Percentiles rank a stretch among this genome's conserved stretches.
Evolutionary conservation across 2,888 invertebrate species (phyloP).

Genomic region (Hydroisotoma schaefferi): DNA sequence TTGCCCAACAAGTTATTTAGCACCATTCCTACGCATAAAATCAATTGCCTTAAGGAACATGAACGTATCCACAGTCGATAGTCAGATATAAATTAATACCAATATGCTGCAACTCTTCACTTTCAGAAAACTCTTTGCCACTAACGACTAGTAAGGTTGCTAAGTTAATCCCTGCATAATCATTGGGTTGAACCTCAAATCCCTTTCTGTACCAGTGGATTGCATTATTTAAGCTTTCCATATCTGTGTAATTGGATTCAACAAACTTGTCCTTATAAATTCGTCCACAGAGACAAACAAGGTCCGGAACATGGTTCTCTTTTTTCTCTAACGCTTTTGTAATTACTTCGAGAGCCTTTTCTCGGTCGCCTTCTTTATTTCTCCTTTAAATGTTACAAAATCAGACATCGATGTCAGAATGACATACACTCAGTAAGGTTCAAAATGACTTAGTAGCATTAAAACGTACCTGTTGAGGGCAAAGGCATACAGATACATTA

Average conservation of each 20-base stretch:
- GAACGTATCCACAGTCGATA: no score
- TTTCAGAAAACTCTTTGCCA: constrained; percentile 90
- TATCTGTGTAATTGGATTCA: constrained; percentile 87
- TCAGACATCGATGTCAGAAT: no score
- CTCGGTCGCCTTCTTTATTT: constrained; percentile 89
- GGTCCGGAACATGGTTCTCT: constrained; percentile 94
- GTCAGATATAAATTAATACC: constrained; percentile 55
- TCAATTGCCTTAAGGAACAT: background rate
- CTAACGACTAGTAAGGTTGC: constrained; percentile 95
- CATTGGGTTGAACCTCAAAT: constrained; percentile 96
- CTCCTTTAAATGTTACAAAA: constrained; percentile 59
- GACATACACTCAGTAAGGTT: no score
- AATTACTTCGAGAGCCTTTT: constrained; percentile 87
- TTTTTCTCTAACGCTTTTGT: constrained; percentile 85
- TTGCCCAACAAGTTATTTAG: constrained; percentile 96
- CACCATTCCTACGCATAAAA: constrained; percentile 66
- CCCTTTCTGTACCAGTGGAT: constrained; percentile 97
- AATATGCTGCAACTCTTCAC: constrained; percentile 84
- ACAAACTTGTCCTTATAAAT: constrained; percentile 97
- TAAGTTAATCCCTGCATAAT: constrained; percentile 97
- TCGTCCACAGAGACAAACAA: constrained; percentile 94
- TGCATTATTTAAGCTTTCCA: constrained; percentile 81
- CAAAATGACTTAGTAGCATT: background rate
- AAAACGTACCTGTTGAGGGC: constrained; percentile 76
- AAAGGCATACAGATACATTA: constrained; percentile 91